Evolutionary conservation across 2,113 vertebrate genomes (phyloP).

Genomic region (Pseudorasbora parva): DNA sequence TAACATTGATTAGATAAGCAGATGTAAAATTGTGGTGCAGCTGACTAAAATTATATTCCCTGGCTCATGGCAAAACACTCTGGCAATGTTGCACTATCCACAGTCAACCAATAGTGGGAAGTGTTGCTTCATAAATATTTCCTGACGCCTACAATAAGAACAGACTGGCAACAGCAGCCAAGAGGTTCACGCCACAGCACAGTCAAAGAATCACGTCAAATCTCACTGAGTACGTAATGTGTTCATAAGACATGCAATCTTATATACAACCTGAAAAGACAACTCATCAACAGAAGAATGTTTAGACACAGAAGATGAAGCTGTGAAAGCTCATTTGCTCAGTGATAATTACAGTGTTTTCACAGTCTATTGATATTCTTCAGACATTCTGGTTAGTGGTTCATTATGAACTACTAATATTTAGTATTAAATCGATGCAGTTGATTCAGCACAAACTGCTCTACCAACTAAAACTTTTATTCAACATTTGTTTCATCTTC

Average conservation of each 20-base stretch:
- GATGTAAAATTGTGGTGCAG: not conserved
- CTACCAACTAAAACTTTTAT: not conserved
- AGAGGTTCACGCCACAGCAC: not conserved
- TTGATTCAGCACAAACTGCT: not conserved
- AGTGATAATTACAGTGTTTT: not conserved
- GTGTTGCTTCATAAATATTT: conserved; percentile 59
- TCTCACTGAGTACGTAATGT: not conserved
- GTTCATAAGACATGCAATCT: not conserved
- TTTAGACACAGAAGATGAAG: conserved; percentile 23
- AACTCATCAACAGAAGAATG: not conserved
- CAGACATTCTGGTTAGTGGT: not conserved
- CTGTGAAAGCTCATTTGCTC: conserved; percentile 3
- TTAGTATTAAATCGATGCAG: not conserved
- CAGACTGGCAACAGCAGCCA: conserved; percentile 9
- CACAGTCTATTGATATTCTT: not conserved
- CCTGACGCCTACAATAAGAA: not conserved
- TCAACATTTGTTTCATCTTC: not conserved
- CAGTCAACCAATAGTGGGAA: conserved; percentile 68
- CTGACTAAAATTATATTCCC: not conserved
- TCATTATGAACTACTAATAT: not conserved
- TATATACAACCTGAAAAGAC: not conserved
- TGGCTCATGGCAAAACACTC: not conserved
- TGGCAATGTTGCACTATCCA: conserved; percentile 59
- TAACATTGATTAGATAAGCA: not conserved
- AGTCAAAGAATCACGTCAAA: conserved; percentile 9